phyloP scores from a whole-genome alignment of 2,888 invertebrate genomes.

The Nymphalis c-album region DNA sequence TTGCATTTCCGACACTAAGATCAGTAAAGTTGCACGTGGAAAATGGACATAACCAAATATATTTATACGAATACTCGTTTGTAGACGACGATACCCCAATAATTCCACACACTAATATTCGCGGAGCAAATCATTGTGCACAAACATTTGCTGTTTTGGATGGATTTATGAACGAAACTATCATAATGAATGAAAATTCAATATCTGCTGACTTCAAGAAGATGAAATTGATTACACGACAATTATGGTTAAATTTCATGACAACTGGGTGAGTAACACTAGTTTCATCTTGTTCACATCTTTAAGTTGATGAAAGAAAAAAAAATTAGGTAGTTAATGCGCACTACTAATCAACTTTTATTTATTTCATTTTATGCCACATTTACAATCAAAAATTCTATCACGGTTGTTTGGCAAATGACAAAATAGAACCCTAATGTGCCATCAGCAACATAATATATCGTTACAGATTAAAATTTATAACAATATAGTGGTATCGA shows the following conservation, averaged over 20 bases:
- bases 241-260: slow-evolving; percentile 41
- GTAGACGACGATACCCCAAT: slow-evolving; percentile 44
- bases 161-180: slow-evolving; percentile 24
- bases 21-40: slow-evolving; percentile 43
- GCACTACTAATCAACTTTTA: too few species aligned
- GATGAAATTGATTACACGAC: slow-evolving; percentile 44
- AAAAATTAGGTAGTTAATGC: too few species aligned
- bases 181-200: slow-evolving; percentile 41
- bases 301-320: too few species aligned
- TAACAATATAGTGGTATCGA: background rate
- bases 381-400: too few species aligned
- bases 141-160: slow-evolving; percentile 45
- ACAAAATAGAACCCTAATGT: too few species aligned
- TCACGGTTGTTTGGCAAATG: too few species aligned
- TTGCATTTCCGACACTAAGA: slow-evolving; percentile 46
- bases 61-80: slow-evolving; percentile 53
- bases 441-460: background rate
- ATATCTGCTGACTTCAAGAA: slow-evolving; percentile 42
- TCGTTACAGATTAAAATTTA: background rate
- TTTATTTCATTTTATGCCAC: too few species aligned
- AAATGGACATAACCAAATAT: slow-evolving; percentile 46
- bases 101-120: slow-evolving; percentile 45
- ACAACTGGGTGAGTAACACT: slow-evolving; percentile 32
- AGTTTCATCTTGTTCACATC: too few species aligned
- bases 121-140: slow-evolving; percentile 51